Percentiles rank a stretch among this genome's conserved stretches.
phyloP scores from a whole-genome alignment of 2,888 invertebrate species.

The Encarsia formosa region DNA sequence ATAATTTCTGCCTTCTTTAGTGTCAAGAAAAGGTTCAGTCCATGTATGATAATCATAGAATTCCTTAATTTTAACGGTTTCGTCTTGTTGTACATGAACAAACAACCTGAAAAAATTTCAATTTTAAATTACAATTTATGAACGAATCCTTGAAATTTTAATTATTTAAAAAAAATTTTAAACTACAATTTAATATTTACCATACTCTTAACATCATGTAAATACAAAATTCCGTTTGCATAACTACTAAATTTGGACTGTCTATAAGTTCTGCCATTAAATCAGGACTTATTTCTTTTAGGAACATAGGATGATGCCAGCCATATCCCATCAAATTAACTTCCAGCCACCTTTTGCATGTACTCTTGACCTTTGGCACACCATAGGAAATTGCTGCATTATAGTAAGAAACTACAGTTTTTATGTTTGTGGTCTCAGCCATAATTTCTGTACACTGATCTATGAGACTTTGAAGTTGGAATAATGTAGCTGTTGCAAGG shows the following conservation, averaged over 20 bases:
- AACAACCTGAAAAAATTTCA: constrained; percentile 37
- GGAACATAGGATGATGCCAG: constrained; percentile 55
- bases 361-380: constrained; percentile 58
- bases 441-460: constrained; percentile 71
- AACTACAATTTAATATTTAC: no score
- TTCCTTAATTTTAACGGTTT: constrained; percentile 40
- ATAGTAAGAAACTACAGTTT: constrained; percentile 67
- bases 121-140: background rate
- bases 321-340: constrained; percentile 64
- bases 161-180: background rate
- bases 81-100: constrained; percentile 40
- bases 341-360: constrained; percentile 67
- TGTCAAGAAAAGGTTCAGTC: constrained; percentile 57
- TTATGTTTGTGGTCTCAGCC: constrained; percentile 68
- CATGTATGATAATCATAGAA: constrained; percentile 44
- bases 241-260: constrained; percentile 65
- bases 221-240: constrained; percentile 75
- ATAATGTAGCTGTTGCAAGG: constrained; percentile 69
- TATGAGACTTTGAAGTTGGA: constrained; percentile 70
- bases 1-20: constrained; percentile 59
- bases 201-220: constrained; percentile 69
- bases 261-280: constrained; percentile 63
- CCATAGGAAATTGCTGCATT: constrained; percentile 68
- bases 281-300: constrained; percentile 62
- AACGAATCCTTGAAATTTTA: background rate